Evolutionary conservation across 2,113 vertebrate genomes (phyloP).

Genomic region (Equus przewalskii): DNA sequence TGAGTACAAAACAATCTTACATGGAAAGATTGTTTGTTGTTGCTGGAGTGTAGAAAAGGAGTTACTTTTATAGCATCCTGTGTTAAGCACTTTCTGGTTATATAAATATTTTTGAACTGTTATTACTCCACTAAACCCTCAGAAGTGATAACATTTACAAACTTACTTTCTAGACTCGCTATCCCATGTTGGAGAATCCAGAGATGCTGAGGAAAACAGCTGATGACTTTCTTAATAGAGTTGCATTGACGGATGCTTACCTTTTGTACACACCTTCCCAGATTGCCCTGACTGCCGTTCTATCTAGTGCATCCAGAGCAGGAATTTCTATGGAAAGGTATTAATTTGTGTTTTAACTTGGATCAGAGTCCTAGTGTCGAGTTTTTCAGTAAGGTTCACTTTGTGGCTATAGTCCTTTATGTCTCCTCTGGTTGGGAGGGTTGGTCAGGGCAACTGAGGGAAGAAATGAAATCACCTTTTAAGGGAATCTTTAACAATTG

Average conservation of each 20-base stretch:
- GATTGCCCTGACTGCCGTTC: conserved; percentile 94
- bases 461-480: conserved; percentile 55
- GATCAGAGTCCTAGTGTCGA: neutral
- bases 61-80: neutral
- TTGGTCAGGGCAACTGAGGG: neutral
- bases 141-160: conserved; percentile 62
- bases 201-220: conserved; percentile 95
- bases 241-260: conserved; percentile 93
- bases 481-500: conserved; percentile 41
- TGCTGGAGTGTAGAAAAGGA: neutral
- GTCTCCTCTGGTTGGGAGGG: neutral
- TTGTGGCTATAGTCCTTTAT: neutral
- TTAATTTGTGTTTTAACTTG: conserved; percentile 52
- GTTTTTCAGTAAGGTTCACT: conserved; percentile 14
- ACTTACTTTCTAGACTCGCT: conserved; percentile 92
- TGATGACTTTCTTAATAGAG: conserved; percentile 96
- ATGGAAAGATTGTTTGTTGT: neutral
- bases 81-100: neutral
- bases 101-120: conserved; percentile 33
- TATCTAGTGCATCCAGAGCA: conserved; percentile 94
- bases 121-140: neutral
- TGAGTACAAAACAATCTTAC: conserved; percentile 4
- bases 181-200: conserved; percentile 94
- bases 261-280: conserved; percentile 95
- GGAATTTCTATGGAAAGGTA: conserved; percentile 97